Base-by-base conservation (phyloP, 2,888 invertebrate species). In the Pelosia muscerda region DNA sequence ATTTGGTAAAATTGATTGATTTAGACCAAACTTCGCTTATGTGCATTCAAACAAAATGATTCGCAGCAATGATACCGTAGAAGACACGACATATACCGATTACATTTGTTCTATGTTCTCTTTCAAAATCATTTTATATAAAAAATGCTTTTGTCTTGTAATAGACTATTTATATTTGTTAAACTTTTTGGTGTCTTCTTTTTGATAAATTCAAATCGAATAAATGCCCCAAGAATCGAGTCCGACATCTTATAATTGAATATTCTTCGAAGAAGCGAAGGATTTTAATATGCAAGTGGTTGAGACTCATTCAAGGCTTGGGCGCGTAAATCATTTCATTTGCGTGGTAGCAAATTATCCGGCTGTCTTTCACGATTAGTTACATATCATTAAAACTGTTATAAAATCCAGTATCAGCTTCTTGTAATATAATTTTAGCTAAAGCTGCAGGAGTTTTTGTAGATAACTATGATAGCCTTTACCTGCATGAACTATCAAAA, bases 301-400 rank as follows among this genome's bases (percentile, higher is more conserved):
- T 55, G 65, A 15, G 34, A 34, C 60, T 65, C 26, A 26, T 54
- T 54, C 65, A 13, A 54, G 54, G 25, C 59, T 54, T 15, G 65
- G 25, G n/a, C 59, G 54, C 31, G 65, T 54, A 65, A 65, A 65
- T 65, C 59, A 65, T 65, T 65, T 54, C 53, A 54, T 65, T 65
- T 65, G 60, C 23, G 58, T 53, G 38, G 49, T 34, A 54, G 59
- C 60, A 15, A 65, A 59, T 65, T 65, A 65, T 65, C 54, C 60
- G 60, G 53, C 59, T 57, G 58, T 65, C 57, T 28, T n/a, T 28
- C 60, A 60, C 54, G 54, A 60, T 60, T 65, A 34, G 54, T 65
- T 60, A 25, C 59, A 58, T 59, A 26, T 38, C 31, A 65, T 65
- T 65, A 60, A 58, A 31, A 58, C 53, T 49, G 49, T 59, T 49